Evolutionary conservation across 2,113 vertebrate genomes (phyloP).

Genomic region (Talpa occidentalis): DNA sequence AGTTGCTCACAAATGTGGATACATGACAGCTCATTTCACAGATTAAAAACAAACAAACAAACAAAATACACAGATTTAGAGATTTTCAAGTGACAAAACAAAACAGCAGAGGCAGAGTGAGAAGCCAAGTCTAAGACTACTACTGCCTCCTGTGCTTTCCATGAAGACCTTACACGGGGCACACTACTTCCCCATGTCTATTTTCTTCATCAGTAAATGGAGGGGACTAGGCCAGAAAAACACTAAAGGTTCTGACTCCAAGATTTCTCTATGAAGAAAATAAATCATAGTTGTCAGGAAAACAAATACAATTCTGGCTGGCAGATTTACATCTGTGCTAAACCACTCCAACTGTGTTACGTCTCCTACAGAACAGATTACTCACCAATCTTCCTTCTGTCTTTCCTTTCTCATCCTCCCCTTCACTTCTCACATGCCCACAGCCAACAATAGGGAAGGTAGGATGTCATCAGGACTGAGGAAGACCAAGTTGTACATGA

Average conservation of each 20-base stretch:
- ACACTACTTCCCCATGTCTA: not conserved
- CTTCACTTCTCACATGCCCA: not conserved
- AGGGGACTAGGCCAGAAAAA: not conserved
- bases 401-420: not conserved
- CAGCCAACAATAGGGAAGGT: not conserved
- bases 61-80: not conserved
- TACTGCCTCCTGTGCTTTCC: accelerated
- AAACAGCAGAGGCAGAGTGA: not conserved
- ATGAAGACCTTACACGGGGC: not conserved
- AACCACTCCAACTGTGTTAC: not conserved
- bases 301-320: not conserved
- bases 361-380: not conserved
- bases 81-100: not conserved
- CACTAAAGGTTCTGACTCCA: not conserved
- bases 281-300: not conserved
- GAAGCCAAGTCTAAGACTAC: not conserved
- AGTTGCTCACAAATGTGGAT: not conserved
- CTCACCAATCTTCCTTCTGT: not conserved
- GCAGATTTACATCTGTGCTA: not conserved
- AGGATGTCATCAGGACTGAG: not conserved
- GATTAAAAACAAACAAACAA: not conserved
- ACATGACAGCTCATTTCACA: not conserved
- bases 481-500: not conserved
- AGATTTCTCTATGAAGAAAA: not conserved
- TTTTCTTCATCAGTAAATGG: not conserved